Evolutionary conservation across 2,113 vertebrate genomes (phyloP), one percentile per base, ranked within the genome.

Genomic region (Heterocephalus glaber): DNA sequence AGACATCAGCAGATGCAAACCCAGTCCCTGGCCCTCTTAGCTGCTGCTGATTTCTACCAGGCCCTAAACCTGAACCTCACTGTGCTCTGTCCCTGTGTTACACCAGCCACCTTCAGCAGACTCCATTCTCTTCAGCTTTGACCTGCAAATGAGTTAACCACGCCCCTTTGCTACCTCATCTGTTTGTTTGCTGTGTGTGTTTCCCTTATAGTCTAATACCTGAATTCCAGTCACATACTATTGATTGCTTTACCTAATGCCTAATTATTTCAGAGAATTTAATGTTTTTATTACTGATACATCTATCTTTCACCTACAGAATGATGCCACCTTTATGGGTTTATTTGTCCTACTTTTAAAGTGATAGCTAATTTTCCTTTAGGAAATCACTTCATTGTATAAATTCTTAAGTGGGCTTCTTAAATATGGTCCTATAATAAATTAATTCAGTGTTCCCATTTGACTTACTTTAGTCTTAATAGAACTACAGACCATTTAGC

Each of bases 401-500:
- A 58, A 79, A 72, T 88, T 76, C 38, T 90, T 56, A 63, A 35
- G 84, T 84, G 58, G 54, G 26, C 4, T 20, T n/a, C 26, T 66
- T 89, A 81, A 58, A 63, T 74, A 61, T 61, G 65, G 38, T 49
- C 28, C 61, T 24, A 6, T 60, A 95, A 77, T 90, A 28, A 13
- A 66, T 87, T 83, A 61, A 90, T 82, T 63, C 17, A 65, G 14
- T 76, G 33, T 87, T 93, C 70, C 16, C 12, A 5, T 81, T 81
- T 81, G 47, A 58, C 94, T 95, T 16, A 65, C 41, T 65, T 94
- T 91, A 61, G 77, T 90, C 49, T 86, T 70, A 58, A 24, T 33
- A 68, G 49, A 88, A 88, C 84, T 58, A 63, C 11, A 79, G 6
- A 84, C 38, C 47, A 79, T 11, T 33, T 52, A 10, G 33, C 60